Conservation (phyloP, 2,888 invertebrate species). For the Alsophila aescularia region DNA sequence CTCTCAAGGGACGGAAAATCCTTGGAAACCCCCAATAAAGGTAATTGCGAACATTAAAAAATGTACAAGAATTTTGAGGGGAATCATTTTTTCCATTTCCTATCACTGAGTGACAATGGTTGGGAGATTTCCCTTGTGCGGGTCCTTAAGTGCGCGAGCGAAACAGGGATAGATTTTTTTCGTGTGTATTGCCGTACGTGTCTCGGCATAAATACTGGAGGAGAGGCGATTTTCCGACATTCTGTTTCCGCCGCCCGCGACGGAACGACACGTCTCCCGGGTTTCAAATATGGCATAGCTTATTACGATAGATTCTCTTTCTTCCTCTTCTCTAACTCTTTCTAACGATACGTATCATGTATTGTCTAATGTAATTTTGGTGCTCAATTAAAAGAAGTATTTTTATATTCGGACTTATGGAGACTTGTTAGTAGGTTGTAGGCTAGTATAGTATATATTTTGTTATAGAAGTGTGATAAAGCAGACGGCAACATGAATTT, state of each 20-base stretch:
- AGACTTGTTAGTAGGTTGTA: conserved; percentile 61
- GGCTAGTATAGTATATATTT: conserved; percentile 47
- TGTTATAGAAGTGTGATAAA: conserved; percentile 56
- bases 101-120: conserved; percentile 77
- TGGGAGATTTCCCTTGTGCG: conserved; percentile 71
- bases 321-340: conserved; percentile 60
- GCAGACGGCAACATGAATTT: conserved; percentile 71
- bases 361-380: conserved; percentile 74
- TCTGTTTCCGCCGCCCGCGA: conserved; percentile 64
- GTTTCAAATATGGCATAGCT: conserved; percentile 66
- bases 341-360: conserved; percentile 81
- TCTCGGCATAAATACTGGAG: conserved; percentile 59
- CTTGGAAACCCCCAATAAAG: conserved; percentile 55
- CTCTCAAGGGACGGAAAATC: conserved; percentile 37
- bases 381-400: conserved; percentile 75
- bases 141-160: conserved; percentile 64
- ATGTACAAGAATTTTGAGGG: conserved; percentile 67
- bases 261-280: conserved; percentile 57
- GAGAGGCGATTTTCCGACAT: conserved; percentile 52
- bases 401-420: conserved; percentile 75
- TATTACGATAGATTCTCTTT: conserved; percentile 43
- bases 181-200: conserved; percentile 40
- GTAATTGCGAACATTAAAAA: conserved; percentile 78
- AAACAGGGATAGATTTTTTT: conserved; percentile 23
- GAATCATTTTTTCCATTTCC: conserved; percentile 72